A percentile compares a stretch with the other conserved stretches of the same genome.
Evolutionary conservation across 2,888 invertebrate genomes (phyloP).

Genomic region (Machimus rusticus): DNA sequence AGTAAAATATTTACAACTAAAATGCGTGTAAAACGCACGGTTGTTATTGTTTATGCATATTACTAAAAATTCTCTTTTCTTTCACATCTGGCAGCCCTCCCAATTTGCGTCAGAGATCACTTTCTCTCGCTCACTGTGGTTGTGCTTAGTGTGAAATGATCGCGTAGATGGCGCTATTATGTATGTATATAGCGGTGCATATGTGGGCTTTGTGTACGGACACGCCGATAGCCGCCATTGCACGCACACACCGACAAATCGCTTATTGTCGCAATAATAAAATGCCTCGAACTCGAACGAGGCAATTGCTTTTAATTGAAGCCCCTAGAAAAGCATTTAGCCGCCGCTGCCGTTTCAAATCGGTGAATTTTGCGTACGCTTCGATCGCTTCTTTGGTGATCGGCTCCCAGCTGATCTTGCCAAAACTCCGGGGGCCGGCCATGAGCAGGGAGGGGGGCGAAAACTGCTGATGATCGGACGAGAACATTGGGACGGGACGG

Average conservation of each 20-base stretch:
- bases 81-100: not conserved
- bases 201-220: not conserved
- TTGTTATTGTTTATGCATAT: too few species aligned
- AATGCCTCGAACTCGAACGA: conserved; percentile 24
- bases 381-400: not conserved
- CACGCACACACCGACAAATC: not conserved
- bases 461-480: conserved; percentile 4
- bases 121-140: not conserved
- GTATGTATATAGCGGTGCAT: not conserved
- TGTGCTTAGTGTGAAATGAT: not conserved
- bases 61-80: not conserved
- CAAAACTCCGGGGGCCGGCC: not conserved
- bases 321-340: not conserved
- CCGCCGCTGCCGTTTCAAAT: not conserved
- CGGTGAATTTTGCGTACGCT: not conserved
- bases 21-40: too few species aligned
- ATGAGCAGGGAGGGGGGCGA: not conserved
- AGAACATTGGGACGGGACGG: not conserved
- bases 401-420: not conserved
- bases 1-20: too few species aligned
- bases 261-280: conserved; percentile 26
- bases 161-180: not conserved
- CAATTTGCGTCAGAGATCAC: not conserved
- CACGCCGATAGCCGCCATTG: not conserved
- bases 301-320: conserved; percentile 35